Evolutionary conservation across 2,797 vertebrate species (phyloP), one percentile per base, ranked within the genome.

Genomic region (Limnodromus scolopaceus): DNA sequence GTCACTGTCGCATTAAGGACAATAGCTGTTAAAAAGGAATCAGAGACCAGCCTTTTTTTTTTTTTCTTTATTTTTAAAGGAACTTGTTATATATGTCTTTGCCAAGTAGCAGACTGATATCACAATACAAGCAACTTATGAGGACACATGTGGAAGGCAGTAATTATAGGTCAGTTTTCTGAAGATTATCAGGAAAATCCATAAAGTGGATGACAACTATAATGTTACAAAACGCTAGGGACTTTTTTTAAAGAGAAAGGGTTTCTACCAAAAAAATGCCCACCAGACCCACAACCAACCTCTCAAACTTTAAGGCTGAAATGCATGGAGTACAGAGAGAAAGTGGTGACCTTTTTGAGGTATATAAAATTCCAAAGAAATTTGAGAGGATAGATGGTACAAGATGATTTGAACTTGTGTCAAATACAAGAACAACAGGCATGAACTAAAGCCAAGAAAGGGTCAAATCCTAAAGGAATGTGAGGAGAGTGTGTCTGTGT

Each of bases 401-500:
- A 82, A 84, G 77, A 27, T 84, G 6, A 77, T 75, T 91, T 97
- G 88, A 95, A 89, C 77, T 94, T 92, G 51, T 95, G 92, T 94
- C 93, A 94, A 85, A 84, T 69, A 69, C 63, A 66, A 72, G 84
- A 94, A 65, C 69, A 90, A 89, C 77, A 89, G 61, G 46, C 57
- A 65, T 27, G 84, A 95, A 77, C 74, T 80, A 83, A 87, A 95
- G 53, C 60, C 23, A 77, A 75, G 60, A 64, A 92, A 87, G 90
- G 86, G 77, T 95, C 88, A 93, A 19, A 90, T 95, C 93, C 88
- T 92, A 77, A 78, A 93, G 86, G 88, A 87, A 51, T 43, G 27
- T 0, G 0, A 51, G 45, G 17, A 18, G 46, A 87, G 19, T 24
- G 22, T 71, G 55, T 57, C 66, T 84, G 70, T 87, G 71, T 71